Percentiles rank a stretch among this genome's conserved stretches.
Conservation (phyloP, 2,797 vertebrate species). For the Microhierax caerulescens region DNA sequence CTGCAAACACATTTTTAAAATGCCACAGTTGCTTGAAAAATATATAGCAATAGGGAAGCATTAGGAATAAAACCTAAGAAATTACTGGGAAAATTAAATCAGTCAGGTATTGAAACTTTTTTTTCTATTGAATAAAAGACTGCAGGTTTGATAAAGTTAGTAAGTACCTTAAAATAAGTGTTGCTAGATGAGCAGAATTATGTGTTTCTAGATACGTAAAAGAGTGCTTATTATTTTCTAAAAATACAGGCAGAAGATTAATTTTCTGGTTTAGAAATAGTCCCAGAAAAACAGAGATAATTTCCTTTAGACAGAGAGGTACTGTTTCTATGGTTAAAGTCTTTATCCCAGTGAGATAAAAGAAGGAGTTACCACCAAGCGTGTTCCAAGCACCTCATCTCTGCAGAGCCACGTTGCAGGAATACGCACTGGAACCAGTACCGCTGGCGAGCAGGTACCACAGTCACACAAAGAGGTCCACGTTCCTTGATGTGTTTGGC, state of each 20-base stretch:
- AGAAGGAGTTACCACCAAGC: not conserved
- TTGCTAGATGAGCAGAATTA: not conserved
- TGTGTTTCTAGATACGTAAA: not conserved
- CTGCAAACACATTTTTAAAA: not conserved
- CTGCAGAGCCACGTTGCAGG: not conserved
- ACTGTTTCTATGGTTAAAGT: not conserved
- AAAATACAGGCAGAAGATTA: not conserved
- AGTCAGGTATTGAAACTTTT: not conserved
- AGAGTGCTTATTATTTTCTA: not conserved
- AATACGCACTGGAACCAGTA: not conserved
- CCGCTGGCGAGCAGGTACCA: not conserved
- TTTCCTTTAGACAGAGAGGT: not conserved
- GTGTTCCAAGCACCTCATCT: not conserved
- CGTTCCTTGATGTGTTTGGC: accelerated
- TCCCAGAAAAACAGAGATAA: not conserved
- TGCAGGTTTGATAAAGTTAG: not conserved
- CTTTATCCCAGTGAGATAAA: not conserved
- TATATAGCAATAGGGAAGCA: not conserved
- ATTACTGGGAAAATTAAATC: not conserved
- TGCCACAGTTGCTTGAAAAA: not conserved
- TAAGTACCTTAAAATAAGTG: not conserved
- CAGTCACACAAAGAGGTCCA: not conserved
- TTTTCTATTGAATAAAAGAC: not conserved
- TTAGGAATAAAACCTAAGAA: not conserved
- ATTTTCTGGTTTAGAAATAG: not conserved